Conservation (phyloP, 2,113 vertebrate genomes). For the Porphyrio hochstetteri region DNA sequence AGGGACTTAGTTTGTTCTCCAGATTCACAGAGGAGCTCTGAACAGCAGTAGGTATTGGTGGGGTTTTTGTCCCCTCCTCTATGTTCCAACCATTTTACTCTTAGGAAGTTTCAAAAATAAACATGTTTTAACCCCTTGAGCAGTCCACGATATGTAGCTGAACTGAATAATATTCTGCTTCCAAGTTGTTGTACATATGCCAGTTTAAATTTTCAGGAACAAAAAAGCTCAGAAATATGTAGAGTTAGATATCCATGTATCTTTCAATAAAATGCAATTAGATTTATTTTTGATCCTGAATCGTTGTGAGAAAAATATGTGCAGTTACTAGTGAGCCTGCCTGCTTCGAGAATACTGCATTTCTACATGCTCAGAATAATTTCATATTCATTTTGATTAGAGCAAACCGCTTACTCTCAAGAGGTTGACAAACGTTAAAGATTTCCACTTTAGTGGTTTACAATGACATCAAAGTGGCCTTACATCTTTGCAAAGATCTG, state of each 20-base stretch:
- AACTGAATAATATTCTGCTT: not conserved
- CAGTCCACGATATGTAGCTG: not conserved
- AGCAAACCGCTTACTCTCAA: slow-evolving; percentile 63
- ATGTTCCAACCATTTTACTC: not conserved
- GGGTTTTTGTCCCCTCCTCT: rapidly evolving
- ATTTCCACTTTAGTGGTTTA: slow-evolving; percentile 73
- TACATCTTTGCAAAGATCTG: slow-evolving; percentile 68
- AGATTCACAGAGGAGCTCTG: not conserved
- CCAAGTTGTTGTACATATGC: not conserved
- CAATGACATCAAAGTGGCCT: slow-evolving; percentile 68
- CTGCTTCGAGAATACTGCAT: slow-evolving; percentile 61
- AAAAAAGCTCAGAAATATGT: not conserved
- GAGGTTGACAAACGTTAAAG: slow-evolving; percentile 68
- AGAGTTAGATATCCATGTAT: not conserved
- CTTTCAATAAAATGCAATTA: not conserved
- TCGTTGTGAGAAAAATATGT: slow-evolving; percentile 10
- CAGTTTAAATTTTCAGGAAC: not conserved
- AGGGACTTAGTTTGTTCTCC: not conserved
- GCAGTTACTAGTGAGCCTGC: slow-evolving; percentile 15
- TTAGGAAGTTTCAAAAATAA: slow-evolving; percentile 1
- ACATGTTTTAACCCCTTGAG: not conserved
- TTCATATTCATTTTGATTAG: slow-evolving; percentile 76
- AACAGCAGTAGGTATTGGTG: not conserved
- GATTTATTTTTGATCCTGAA: slow-evolving; percentile 30
- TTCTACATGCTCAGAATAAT: slow-evolving; percentile 75